Evolutionary conservation across 2,888 invertebrate species (phyloP).

Genomic region (Panopea generosa): DNA sequence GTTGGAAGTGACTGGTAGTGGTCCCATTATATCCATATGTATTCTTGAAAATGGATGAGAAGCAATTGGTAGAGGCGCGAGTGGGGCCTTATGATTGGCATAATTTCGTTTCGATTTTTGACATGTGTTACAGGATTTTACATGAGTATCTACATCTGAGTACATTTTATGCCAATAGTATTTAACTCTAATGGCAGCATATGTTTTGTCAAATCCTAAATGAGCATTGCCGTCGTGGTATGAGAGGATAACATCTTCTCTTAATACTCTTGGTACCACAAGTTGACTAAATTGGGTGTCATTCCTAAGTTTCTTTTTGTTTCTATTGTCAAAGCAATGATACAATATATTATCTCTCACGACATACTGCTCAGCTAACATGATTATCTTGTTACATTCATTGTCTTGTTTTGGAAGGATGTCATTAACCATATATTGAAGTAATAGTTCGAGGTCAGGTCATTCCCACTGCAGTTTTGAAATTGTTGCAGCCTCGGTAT

Average conservation of each 20-base stretch:
- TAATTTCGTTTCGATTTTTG: slow-evolving; percentile 35
- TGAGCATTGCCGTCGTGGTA: slow-evolving; percentile 59
- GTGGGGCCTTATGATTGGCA: slow-evolving; percentile 21
- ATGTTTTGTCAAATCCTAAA: slow-evolving; percentile 49
- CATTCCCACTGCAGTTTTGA: slow-evolving; percentile 26
- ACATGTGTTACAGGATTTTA: slow-evolving; percentile 39
- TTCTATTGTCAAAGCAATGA: slow-evolving; percentile 34
- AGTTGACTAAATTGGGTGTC: slow-evolving; percentile 18
- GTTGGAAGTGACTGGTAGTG: slow-evolving; percentile 12
- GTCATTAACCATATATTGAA: slow-evolving; percentile 16
- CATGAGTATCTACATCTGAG: slow-evolving; percentile 44
- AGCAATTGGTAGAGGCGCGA: slow-evolving; percentile 39
- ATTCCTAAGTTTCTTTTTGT: slow-evolving; percentile 17
- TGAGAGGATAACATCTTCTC: slow-evolving; percentile 40
- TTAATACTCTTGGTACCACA: slow-evolving; percentile 39
- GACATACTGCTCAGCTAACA: slow-evolving; percentile 19
- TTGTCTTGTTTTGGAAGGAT: slow-evolving; percentile 4
- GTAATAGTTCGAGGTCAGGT: slow-evolving; percentile 22
- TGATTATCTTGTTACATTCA: slow-evolving; percentile 12
- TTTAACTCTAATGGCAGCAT: slow-evolving; percentile 31
- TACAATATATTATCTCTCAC: slow-evolving; percentile 32
- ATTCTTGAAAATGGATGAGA: slow-evolving; percentile 24
- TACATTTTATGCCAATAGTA: slow-evolving; percentile 66
- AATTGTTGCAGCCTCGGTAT: slow-evolving; percentile 4
- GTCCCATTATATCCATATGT: slow-evolving; percentile 51